Percentiles rank a stretch among this genome's conserved stretches.
These are phyloP conservation scores for Terebella lapidaria DNA, from an alignment of 2,888 invertebrate species.

Conservation along the genomic window DNA sequence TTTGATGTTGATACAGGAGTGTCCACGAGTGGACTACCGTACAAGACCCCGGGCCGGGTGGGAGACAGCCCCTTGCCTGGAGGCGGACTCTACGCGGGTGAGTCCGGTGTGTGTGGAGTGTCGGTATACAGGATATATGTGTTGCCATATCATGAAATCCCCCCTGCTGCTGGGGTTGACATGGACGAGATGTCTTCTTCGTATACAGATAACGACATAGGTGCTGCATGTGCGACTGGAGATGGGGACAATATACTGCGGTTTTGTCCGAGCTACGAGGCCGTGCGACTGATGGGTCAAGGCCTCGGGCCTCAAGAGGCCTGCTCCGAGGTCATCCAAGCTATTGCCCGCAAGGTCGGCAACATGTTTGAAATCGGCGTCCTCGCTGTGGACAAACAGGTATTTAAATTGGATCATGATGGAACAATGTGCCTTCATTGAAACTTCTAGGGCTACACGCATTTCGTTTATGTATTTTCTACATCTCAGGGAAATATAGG, in stretches of 20 bases:
- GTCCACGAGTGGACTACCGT: constrained; percentile 28
- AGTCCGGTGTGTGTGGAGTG: not conserved
- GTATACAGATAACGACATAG: constrained; percentile 10
- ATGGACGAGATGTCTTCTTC: no score
- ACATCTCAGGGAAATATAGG: not conserved
- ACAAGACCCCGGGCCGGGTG: constrained; percentile 32
- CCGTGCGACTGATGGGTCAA: constrained; percentile 28
- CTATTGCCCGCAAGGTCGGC: constrained; percentile 16
- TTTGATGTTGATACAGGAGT: constrained; percentile 23
- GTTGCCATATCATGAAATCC: no score
- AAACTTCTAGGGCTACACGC: not conserved
- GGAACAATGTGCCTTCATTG: not conserved
- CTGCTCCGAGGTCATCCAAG: constrained; percentile 21
- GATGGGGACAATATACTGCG: constrained; percentile 35
- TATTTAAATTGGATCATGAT: constrained; percentile 6
- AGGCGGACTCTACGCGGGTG: constrained; percentile 33
- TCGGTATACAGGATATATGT: not conserved
- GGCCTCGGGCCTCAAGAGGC: constrained; percentile 25
- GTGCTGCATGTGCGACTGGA: constrained; percentile 26
- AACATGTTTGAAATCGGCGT: constrained; percentile 27
- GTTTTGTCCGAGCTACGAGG: constrained; percentile 31
- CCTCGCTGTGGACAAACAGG: constrained; percentile 30
- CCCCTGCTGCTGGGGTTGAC: no score
- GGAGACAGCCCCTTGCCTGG: constrained; percentile 39
- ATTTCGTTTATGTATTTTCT: not conserved